Conservation (phyloP, 2,888 invertebrate species). For the Mactromeris polynyma region DNA sequence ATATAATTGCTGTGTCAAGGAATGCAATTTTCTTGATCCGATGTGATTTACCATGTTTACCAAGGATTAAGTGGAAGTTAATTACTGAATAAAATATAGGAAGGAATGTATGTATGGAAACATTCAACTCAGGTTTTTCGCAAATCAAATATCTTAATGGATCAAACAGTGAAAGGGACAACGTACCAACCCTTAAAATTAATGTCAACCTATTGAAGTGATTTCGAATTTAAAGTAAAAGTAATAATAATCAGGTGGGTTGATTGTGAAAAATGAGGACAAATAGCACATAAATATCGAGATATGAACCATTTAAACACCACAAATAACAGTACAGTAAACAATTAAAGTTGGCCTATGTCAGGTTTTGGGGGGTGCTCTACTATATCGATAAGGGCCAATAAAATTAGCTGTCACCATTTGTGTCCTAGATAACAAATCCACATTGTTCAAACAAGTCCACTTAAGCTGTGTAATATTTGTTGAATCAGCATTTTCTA, state of each 20-base stretch:
- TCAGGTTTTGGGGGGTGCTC: background rate
- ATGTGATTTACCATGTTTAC: slow-evolving; percentile 46
- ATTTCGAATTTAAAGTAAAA: background rate
- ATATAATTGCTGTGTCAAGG: slow-evolving; percentile 23
- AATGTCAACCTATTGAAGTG: background rate
- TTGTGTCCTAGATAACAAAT: background rate
- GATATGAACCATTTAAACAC: background rate
- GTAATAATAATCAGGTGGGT: background rate
- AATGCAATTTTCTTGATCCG: slow-evolving; percentile 37
- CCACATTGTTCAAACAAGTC: too few relatives aligned
- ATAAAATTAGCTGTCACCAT: background rate
- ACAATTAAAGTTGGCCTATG: background rate
- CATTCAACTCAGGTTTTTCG: background rate
- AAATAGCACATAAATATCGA: background rate
- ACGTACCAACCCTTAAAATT: background rate
- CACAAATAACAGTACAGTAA: background rate
- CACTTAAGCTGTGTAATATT: too few relatives aligned
- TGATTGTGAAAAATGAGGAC: background rate
- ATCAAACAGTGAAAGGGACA: slow-evolving; percentile 3
- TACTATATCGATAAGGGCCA: background rate
- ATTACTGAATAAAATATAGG: slow-evolving; percentile 36
- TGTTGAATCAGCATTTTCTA: too few relatives aligned
- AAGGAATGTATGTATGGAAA: background rate
- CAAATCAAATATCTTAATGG: slow-evolving; percentile 26
- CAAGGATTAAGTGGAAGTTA: slow-evolving; percentile 44